phyloP scores from a whole-genome alignment of 30 jellyfish, hydroid and myxozoan species.

The Hydractinia symbiolongicarpus region DNA sequence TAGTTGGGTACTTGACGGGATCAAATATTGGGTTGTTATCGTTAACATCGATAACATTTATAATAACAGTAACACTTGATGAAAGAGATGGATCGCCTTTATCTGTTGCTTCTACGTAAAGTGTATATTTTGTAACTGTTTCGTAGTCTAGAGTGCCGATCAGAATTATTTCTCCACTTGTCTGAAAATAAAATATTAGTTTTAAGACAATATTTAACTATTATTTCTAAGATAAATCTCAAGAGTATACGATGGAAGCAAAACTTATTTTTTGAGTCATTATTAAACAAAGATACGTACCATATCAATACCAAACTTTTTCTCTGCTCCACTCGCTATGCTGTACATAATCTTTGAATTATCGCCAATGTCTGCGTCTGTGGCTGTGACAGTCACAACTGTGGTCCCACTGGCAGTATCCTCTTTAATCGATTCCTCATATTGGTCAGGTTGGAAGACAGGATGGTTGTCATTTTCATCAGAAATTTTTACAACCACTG shows the following conservation, averaged over 20 bases:
- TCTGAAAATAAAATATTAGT: too few species aligned
- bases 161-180: conserved; percentile 5
- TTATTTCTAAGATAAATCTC: too few species aligned
- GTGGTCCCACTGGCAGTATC: conserved; percentile 24
- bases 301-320: not conserved
- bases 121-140: conserved; percentile 3
- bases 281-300: not conserved
- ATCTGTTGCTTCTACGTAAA: conserved; percentile 31
- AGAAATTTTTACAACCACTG: not conserved
- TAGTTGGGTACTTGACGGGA: conserved; percentile 1
- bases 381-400: not conserved
- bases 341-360: conserved; percentile 3
- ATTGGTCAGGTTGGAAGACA: conserved; percentile 1
- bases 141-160: not conserved
- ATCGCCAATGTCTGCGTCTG: conserved; percentile 19
- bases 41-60: conserved; percentile 24
- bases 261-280: not conserved
- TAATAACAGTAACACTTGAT: not conserved
- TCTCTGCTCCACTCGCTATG: conserved; percentile 1
- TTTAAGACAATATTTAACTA: too few species aligned
- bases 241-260: too few species aligned
- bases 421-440: not conserved
- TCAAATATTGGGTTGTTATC: conserved; percentile 23
- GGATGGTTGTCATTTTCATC: conserved; percentile 38
- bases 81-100: conserved; percentile 22